Conservation (phyloP, 1,140 invertebrate genomes). For the Bombus pyrosoma region DNA sequence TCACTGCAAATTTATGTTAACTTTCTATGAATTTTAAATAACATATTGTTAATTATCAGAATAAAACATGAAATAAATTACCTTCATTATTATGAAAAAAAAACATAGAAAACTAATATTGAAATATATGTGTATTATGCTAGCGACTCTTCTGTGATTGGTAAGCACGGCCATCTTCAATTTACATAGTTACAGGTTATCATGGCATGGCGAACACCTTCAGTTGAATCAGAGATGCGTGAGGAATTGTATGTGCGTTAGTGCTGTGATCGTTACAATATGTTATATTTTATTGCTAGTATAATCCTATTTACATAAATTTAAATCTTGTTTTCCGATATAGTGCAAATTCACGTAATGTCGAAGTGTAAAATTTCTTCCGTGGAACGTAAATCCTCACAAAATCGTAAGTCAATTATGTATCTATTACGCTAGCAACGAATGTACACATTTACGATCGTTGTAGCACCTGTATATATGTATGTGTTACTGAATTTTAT, state of each 20-base stretch:
- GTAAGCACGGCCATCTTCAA: constrained; percentile 27
- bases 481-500: no score
- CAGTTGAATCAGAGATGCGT: background rate
- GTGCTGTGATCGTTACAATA: background rate
- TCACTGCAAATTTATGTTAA: background rate
- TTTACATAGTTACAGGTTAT: constrained; percentile 39
- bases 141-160: background rate
- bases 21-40: no score
- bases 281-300: background rate
- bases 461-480: background rate
- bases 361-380: background rate
- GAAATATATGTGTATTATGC: background rate
- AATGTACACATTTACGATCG: background rate
- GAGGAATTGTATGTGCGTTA: background rate
- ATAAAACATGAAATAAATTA: background rate
- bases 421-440: background rate
- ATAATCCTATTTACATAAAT: background rate
- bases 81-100: background rate
- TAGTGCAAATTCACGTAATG: background rate
- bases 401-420: background rate
- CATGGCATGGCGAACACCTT: constrained; percentile 35
- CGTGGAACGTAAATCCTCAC: background rate
- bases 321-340: no score
- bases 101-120: no score
- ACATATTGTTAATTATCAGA: background rate